Evolutionary conservation across 2,797 vertebrate species (phyloP), one percentile per base, ranked within the genome.

Genomic region (Siniperca obscura): DNA sequence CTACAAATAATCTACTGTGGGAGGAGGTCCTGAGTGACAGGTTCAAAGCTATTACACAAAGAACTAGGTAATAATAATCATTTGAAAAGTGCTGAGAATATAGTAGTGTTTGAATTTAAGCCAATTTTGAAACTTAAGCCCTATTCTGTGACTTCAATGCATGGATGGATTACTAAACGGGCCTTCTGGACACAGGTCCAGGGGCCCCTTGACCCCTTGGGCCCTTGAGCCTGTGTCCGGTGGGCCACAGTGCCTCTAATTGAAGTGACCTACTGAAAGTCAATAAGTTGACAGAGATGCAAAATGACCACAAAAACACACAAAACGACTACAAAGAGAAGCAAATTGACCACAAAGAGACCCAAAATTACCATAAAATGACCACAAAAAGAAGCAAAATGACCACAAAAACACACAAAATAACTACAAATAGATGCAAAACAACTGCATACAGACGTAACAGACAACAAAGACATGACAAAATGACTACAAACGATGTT

Each of bases 1-100:
- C 90, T 85, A 93, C 89, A 91, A 94, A 93, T 91, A 92, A 91
- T 93, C 86, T 89, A 91, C 86, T 78, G 87, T 89, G 86, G 91
- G 88, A 89, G 87, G 87, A 90, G 79, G 83, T 46, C 22, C 67
- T 42, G 21, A 86, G 57, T 70, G 80, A 85, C 73, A 44, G 34
- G 5, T 67, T 74, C 13, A 81, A 70, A 67, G 70, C 57, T 68
- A 80, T 69, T 78, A 42, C 53, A 78, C 27, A 70, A 74, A 77
- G 21, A 79, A 59, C 40, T 34, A 62, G 11, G 40, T n/a, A 59
- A 77, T 69, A 73, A 60, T 69, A 65, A 66, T 40, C 2, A 70
- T 36, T 56, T 64, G 14, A 57, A 70, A 64, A 68, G 16, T 56
- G 38, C 9, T 73, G 42, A 50, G 14, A 78, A 69, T 42, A 17